These are phyloP conservation scores for Argopecten irradians DNA, from an alignment of 1,140 invertebrate species.

Conservation along the genomic window DNA sequence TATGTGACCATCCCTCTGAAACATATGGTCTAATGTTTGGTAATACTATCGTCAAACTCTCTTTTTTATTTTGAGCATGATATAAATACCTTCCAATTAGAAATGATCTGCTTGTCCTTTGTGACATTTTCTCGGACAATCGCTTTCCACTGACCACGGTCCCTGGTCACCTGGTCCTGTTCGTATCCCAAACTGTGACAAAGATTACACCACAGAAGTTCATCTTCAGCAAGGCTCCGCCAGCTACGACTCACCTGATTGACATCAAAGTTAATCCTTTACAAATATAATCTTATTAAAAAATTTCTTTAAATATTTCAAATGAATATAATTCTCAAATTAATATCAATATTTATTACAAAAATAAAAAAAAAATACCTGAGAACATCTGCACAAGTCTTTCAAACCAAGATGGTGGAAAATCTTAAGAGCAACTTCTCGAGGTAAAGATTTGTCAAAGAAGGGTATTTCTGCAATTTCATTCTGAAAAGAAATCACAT, in stretches of 20 bases:
- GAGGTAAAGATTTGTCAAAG: constrained; percentile 71
- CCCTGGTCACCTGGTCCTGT: constrained; percentile 51
- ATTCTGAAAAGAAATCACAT: constrained; percentile 66
- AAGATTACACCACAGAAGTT: constrained; percentile 70
- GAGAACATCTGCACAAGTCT: constrained; percentile 71
- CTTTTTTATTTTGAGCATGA: neutral
- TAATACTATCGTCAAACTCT: neutral
- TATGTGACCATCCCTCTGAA: neutral
- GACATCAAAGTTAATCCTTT: neutral
- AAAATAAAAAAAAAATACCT: constrained; percentile 59
- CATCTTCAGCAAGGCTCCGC: constrained; percentile 73
- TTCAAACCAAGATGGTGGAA: constrained; percentile 68
- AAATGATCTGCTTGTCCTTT: constrained; percentile 53
- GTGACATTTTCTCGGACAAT: constrained; percentile 60
- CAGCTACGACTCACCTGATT: constrained; percentile 73
- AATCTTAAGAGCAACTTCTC: constrained; percentile 74
- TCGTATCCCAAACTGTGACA: constrained; percentile 68
- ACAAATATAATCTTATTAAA: neutral
- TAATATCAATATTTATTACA: neutral
- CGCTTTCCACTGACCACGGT: constrained; percentile 68
- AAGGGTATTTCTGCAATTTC: constrained; percentile 76
- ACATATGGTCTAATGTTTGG: neutral
- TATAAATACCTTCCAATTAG: constrained; percentile 73
- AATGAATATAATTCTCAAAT: neutral
- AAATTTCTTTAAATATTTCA: neutral